These are phyloP conservation scores for Chironomus tentans DNA, from an alignment of 2,888 invertebrate genomes.

Conservation along the genomic window DNA sequence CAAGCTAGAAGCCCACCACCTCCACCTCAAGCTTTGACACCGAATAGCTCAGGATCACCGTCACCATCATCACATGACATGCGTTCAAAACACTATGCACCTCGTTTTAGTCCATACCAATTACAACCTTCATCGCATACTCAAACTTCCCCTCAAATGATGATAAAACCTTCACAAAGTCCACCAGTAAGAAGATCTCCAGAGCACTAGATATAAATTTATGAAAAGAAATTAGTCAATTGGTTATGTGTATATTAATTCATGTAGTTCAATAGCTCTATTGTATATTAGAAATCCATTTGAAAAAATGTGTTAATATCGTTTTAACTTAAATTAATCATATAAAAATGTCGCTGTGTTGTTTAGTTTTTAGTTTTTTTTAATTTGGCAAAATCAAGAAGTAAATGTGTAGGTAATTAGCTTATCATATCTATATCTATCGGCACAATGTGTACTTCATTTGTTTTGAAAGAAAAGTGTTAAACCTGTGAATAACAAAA, in stretches of 20 bases:
- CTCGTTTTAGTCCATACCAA: constrained; percentile 40
- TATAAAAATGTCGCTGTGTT: too few relatives aligned
- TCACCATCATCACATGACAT: constrained; percentile 36
- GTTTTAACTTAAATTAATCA: too few relatives aligned
- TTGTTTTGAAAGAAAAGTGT: too few relatives aligned
- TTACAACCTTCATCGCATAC: constrained; percentile 30
- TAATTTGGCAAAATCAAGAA: too few relatives aligned
- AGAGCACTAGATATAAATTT: background rate
- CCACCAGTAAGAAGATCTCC: background rate
- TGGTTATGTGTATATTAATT: background rate
- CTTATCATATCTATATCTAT: too few relatives aligned
- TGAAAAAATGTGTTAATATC: too few relatives aligned
- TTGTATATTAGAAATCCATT: too few relatives aligned
- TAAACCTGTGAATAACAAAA: too few relatives aligned
- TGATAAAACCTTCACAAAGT: constrained; percentile 1
- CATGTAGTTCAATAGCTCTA: background rate
- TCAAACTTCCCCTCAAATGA: constrained; percentile 30
- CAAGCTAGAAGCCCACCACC: constrained; percentile 30
- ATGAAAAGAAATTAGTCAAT: background rate
- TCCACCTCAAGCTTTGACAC: constrained; percentile 31
- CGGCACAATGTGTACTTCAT: too few relatives aligned
- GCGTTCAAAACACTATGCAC: constrained; percentile 37
- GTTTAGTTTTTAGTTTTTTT: too few relatives aligned
- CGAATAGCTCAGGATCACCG: constrained; percentile 41
- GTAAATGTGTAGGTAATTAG: too few relatives aligned